These are phyloP conservation scores for Sprattus sprattus DNA, from an alignment of 2,113 vertebrate species.

Conservation along the genomic window DNA sequence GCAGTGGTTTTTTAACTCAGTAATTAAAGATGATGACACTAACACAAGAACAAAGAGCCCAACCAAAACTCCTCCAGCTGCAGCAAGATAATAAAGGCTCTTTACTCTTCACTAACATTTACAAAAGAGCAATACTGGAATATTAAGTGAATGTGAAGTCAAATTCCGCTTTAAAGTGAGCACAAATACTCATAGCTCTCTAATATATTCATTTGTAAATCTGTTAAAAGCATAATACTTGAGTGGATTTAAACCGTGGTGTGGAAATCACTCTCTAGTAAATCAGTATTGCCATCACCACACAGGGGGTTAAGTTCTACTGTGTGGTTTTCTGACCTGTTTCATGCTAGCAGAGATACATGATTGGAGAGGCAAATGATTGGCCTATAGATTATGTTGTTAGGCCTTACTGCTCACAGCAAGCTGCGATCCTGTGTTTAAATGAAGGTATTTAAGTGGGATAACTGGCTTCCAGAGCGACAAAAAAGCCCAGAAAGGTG, in stretches of 20 bases:
- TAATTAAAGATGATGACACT: constrained; percentile 45
- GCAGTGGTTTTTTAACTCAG: constrained; percentile 37
- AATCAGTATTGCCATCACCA: not conserved
- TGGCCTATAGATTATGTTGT: constrained; percentile 57
- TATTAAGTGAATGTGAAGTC: not conserved
- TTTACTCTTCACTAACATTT: not conserved
- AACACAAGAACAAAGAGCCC: constrained; percentile 31
- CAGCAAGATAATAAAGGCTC: not conserved
- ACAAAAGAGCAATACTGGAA: not conserved
- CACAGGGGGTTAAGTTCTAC: not conserved
- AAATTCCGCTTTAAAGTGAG: not conserved
- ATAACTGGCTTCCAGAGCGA: constrained; percentile 44
- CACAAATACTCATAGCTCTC: not conserved
- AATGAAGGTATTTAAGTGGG: constrained; percentile 57
- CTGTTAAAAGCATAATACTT: not conserved
- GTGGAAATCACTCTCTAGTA: not conserved
- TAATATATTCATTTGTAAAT: not conserved
- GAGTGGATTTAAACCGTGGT: not conserved
- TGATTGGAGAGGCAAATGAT: constrained; percentile 42
- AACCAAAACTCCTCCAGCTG: not conserved
- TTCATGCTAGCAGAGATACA: not conserved
- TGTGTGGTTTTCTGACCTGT: not conserved
- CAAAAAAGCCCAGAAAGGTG: constrained; percentile 24
- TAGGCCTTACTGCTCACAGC: constrained; percentile 52
- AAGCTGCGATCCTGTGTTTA: constrained; percentile 51